Base-by-base conservation (phyloP, 2,113 vertebrate species). In the Dunckerocampus dactyliophorus region DNA sequence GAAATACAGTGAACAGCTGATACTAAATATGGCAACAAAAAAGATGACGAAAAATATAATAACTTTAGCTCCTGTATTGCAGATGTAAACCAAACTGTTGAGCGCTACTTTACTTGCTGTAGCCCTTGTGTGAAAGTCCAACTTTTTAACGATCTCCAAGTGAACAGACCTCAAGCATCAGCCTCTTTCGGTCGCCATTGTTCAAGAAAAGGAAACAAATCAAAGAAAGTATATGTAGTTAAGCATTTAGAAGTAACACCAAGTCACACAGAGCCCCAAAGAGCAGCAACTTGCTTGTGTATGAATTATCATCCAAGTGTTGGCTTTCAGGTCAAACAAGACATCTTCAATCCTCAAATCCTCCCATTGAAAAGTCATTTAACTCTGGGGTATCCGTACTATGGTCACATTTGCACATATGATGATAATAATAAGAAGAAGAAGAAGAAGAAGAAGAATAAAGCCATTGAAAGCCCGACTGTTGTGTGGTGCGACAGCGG, bases 181-280 rank as follows among this genome's bases (percentile, higher is more conserved):
- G 39, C 31, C 60, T 21, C 24, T 60, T 58, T 42, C 3, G 42
- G 72, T 74, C 74, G 14, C 67, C 55, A 72, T 67, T 51, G 67
- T 39, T 46, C 28, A 72, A 62, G 59, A 42, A 20, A 62, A 59
- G 55, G 17, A 56, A 47, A 49, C 0, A 28, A 24, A 48, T 52
- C 12, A 22, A 45, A 9, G n/a, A 39, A 58, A 45, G 56, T 51
- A 50, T 51, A 50, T 61, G 46, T 65, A 55, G 57, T 49, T 65
- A 46, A 63, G 17, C 20, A 20, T 71, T 65, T 67, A 45, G 61
- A 65, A 62, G 31, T 1, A 53, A 46, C 13, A 47, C 3, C 51
- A 12, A 12, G 28, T 28, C n/a, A 66, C 19, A 9, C 13, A 60
- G 5, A 56, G 43, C 15, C 15, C 67, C 8, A 65, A 64, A 75